Evolutionary conservation across 2,888 invertebrate species (phyloP).

Genomic region (Hydraecia micacea): DNA sequence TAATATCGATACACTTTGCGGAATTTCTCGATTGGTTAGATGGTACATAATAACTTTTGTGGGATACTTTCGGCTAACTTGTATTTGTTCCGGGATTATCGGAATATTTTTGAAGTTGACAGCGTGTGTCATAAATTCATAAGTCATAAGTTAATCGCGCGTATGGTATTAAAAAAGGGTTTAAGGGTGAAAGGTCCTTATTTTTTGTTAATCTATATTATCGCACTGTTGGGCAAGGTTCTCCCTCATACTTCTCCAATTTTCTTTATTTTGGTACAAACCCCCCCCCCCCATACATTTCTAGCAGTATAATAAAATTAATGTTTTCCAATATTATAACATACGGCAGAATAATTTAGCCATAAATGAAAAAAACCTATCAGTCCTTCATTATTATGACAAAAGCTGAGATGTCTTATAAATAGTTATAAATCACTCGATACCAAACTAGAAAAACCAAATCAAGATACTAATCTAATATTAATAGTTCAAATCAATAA

Average conservation of each 20-base stretch:
- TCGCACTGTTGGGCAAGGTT: neutral
- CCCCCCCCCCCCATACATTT: neutral
- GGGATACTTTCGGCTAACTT: neutral
- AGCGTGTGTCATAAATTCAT: neutral
- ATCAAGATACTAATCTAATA: conserved; percentile 51
- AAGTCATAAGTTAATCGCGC: neutral
- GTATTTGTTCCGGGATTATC: neutral
- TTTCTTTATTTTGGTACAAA: neutral
- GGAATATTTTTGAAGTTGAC: neutral
- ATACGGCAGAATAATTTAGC: neutral
- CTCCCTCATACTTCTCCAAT: neutral
- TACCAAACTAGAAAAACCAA: conserved; percentile 28
- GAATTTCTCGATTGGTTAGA: conserved; percentile 1
- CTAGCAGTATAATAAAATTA: neutral
- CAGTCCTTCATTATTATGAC: neutral
- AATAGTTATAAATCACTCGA: neutral
- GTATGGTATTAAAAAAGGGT: fast-evolving
- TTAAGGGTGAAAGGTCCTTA: too few species aligned
- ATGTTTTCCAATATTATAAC: neutral
- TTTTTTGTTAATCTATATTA: neutral
- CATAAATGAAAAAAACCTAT: neutral
- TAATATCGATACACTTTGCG: conserved; percentile 57
- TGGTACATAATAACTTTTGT: neutral
- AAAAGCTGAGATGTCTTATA: conserved; percentile 6
- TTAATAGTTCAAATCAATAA: conserved; percentile 50